Evolutionary conservation across 1,140 invertebrate species (phyloP), one percentile per base, ranked within the genome.

Genomic region (Sitophilus oryzae): DNA sequence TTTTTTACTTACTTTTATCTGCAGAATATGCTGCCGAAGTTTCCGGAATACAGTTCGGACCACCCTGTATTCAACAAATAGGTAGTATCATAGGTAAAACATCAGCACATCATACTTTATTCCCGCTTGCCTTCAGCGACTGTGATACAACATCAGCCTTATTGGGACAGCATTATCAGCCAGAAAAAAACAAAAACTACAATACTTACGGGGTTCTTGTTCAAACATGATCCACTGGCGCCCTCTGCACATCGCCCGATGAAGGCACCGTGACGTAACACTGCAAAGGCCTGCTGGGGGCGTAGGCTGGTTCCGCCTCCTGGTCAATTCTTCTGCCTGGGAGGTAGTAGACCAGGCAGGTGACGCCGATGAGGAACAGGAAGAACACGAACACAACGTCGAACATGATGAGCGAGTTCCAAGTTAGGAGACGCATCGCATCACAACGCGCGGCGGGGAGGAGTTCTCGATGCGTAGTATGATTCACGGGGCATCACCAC

Each of bases 361-460:
- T 87, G 52, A 89, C 84, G 37, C 83, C 85, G 61, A 88, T 81
- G 63, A 88, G 80, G 73, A 89, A 89, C 64, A 89, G 77, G 74
- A 89, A 89, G 74, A 89, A 88, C 74, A 88, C 77, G 77, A 89
- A 89, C 70, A 88, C 86, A 69, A 88, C 79, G 74, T 89, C 85
- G 79, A 89, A 89, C 85, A 89, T 88, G 76, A 88, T 81, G 69
- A 89, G 79, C 63, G 85, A 88, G 75, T 89, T 88, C 74, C 88
- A 79, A 77, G 84, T 85, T 80, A 88, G 77, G 67, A 88, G 76
- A 80, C 82, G 85, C 86, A 89, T 89, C 66, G 68, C 66, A 67
- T n/a, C n/a, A n/a, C n/a, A n/a, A n/a, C n/a, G n/a, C n/a, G n/a
- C 5, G 25, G 11, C 25, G 25, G 11, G 25, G 25, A 30, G 25